Evolutionary conservation across 2,797 vertebrate genomes (phyloP), one percentile per base, ranked within the genome.

Genomic region (Sebastes cheni): DNA sequence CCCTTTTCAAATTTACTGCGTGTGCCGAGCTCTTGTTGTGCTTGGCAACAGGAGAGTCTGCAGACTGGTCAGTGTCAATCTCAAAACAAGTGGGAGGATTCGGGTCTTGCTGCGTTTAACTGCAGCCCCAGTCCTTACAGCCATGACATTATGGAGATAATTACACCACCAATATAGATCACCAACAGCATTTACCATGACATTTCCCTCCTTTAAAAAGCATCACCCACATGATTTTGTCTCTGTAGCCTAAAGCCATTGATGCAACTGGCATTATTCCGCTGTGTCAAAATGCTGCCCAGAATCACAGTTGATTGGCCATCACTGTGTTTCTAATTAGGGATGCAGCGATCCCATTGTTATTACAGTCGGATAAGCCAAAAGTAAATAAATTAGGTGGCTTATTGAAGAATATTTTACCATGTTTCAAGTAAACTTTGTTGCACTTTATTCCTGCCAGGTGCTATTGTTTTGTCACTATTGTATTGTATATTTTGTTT

Each of bases 1-100:
- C 69, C 72, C 84, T 88, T 73, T 89, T 91, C 73, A 87, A 67
- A 86, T 80, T 25, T 62, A 75, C 67, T 23, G 75, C 74, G 9
- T 65, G 73, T 66, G 74, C 72, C 3, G 50, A 75, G 67, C 52
- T 70, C 67, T 77, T 67, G 69, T 85, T 84, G 74, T 84, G 87
- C 77, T 52, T 86, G 74, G 84, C 83, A 87, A 86, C 78, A 78
- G 76, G 65, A 84, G 58, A 69, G 60, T 50, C 30, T 72, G 67
- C 67, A 74, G 79, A 36, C 50, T 54, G 81, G 87, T 81, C 82
- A 75, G 75, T 62, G 69, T 32, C 66, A 62, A 71, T 32, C 65
- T 77, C 39, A 30, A 73, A 58, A 79, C 79, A 85, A 73, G 86
- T 82, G 79, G 77, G 72, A 75, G 71, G 65, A 83, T 66, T 74